Evolutionary conservation across 2,797 vertebrate species (phyloP).

Genomic region (Oreortyx pictus): DNA sequence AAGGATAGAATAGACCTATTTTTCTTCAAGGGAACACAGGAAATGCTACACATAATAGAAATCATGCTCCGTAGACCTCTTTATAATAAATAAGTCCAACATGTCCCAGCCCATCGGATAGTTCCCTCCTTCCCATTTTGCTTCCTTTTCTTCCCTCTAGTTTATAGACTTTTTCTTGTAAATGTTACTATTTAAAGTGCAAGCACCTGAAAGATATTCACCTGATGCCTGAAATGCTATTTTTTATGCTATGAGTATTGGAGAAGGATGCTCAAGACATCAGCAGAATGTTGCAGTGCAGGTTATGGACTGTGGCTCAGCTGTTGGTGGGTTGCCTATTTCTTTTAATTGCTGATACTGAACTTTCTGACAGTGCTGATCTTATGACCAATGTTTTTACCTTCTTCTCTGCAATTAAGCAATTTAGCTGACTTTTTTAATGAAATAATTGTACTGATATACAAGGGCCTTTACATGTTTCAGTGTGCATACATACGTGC

Average conservation of each 20-base stretch:
- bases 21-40: neutral
- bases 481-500: fast-evolving
- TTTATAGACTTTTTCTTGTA: conserved; percentile 5
- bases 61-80: neutral
- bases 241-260: neutral
- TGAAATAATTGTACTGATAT: neutral
- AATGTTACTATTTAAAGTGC: neutral
- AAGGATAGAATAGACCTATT: neutral
- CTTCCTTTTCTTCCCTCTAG: neutral
- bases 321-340: conserved; percentile 53
- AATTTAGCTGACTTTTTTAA: conserved; percentile 4
- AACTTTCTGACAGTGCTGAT: conserved; percentile 62
- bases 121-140: neutral
- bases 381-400: conserved; percentile 31
- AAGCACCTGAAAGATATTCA: neutral
- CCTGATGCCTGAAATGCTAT: neutral
- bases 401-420: conserved; percentile 59
- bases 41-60: neutral
- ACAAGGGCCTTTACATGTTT: no score
- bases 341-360: conserved; percentile 63
- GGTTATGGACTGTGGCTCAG: conserved; percentile 59
- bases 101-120: neutral
- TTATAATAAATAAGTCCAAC: neutral
- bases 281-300: conserved; percentile 46
- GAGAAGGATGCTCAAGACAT: conserved; percentile 30